Evolutionary conservation across 2,888 invertebrate genomes (phyloP).

Genomic region (Galeopsomyia nigrocyanea): DNA sequence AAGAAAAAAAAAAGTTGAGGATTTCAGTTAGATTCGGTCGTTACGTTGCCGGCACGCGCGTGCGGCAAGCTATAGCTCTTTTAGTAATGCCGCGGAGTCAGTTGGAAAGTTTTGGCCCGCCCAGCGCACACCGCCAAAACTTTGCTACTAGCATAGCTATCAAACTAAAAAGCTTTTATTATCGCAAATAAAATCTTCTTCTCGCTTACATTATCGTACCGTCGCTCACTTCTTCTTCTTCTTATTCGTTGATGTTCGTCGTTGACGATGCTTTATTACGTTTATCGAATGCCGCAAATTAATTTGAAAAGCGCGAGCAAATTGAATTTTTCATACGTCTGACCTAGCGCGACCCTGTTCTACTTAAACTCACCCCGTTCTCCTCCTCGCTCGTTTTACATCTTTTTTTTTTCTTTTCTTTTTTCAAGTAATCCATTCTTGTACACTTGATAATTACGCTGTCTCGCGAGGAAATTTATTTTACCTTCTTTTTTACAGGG

Average conservation of each 20-base stretch:
- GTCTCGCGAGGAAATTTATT: too few relatives aligned
- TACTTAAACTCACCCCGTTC: too few relatives aligned
- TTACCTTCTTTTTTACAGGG: too few relatives aligned
- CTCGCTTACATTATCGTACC: conserved; percentile 1
- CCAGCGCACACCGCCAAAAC: conserved; percentile 5
- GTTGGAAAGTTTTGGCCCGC: conserved; percentile 27
- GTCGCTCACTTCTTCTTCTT: neutral
- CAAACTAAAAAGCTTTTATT: conserved; percentile 42
- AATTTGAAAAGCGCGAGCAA: neutral
- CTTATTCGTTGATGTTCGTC: too few relatives aligned
- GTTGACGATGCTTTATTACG: too few relatives aligned
- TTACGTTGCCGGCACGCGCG: conserved; percentile 30
- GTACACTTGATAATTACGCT: too few relatives aligned
- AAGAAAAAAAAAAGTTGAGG: conserved; percentile 21
- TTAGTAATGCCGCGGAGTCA: conserved; percentile 14
- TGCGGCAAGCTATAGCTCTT: conserved; percentile 22
- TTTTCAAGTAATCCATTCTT: too few relatives aligned
- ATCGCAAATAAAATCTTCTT: conserved; percentile 39
- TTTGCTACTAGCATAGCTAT: conserved; percentile 30
- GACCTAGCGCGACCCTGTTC: too few relatives aligned
- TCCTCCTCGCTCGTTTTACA: too few relatives aligned
- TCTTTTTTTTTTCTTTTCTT: too few relatives aligned
- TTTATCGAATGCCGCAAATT: neutral
- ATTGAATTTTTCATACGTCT: neutral
- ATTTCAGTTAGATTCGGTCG: conserved; percentile 29